Evolutionary conservation across 2,888 invertebrate genomes (phyloP), one percentile per base, ranked within the genome.

Genomic region (Amblyteles armatorius): DNA sequence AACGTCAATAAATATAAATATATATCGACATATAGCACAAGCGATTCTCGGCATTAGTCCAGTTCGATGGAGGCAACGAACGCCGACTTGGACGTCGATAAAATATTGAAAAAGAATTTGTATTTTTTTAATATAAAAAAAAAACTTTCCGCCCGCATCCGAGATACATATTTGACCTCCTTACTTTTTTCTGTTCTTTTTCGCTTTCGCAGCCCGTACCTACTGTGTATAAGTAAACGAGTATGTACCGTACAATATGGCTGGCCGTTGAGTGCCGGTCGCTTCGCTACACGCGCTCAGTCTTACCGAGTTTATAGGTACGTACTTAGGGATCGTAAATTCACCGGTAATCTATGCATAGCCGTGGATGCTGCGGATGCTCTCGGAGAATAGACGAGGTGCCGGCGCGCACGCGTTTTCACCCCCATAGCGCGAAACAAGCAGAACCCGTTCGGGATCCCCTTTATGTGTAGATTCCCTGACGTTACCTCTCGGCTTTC

Each of bases 321-420:
- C 77, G 44, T 71, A 82, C 71, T 82, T 77, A 81, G 65, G 44
- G 77, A 71, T 82, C 71, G 82, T 82, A 82, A 77, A 82, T 82
- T 82, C 55, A 55, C 26, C 65, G 77, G 55, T 82, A 82, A 82
- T 82, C 82, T 77, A 77, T 82, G 82, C 82, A 82, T 55, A 72
- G 71, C 65, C 67, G 44, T 48, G 44, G 13, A 48, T 48, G 44
- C 65, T 72, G 72, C 50, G 72, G 63, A 16, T 44, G 74, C 33
- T 79, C 29, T 60, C 55, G 52, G 3, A 55, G 22, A 44, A 48
- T 4, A 16, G 16, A 16, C 44, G 16, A 26, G 40, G 40, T 19
- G 68, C 11, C 26, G 82, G 65, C 29, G 44, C 22, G 65, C 50
- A 55, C 50, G 55, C 48, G 48, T 57, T 29, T 71, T 44, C 67